phyloP scores from a whole-genome alignment of 2,113 vertebrate species.

The Sapayoa aenigma region DNA sequence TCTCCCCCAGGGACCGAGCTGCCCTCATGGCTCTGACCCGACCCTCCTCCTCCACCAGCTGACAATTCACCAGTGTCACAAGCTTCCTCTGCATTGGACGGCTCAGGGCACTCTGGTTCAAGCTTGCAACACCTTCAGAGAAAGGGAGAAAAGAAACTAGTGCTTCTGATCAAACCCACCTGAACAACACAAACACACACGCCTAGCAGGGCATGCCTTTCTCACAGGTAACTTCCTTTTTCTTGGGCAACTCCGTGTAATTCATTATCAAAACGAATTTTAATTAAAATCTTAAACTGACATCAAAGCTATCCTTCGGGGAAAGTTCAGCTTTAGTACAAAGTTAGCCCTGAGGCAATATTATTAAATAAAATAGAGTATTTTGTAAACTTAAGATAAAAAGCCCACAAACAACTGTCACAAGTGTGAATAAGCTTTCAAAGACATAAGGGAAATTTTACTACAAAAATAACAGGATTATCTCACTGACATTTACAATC shows the following conservation, averaged over 20 bases:
- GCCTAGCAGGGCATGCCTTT: too few relatives aligned
- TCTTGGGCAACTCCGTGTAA: background rate
- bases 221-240: too few relatives aligned
- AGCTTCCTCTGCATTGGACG: slow-evolving; percentile 97
- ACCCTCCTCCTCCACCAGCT: slow-evolving; percentile 95
- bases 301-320: background rate
- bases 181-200: background rate
- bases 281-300: background rate
- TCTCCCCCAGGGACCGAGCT: slow-evolving; percentile 83
- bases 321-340: background rate
- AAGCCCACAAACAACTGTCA: background rate
- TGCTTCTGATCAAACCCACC: background rate
- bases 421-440: background rate
- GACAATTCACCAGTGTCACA: slow-evolving; percentile 94
- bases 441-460: background rate
- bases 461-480: background rate
- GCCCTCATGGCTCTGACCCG: slow-evolving; percentile 89
- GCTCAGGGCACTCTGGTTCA: slow-evolving; percentile 89
- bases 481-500: background rate
- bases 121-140: slow-evolving; percentile 81
- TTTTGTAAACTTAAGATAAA: background rate
- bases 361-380: background rate
- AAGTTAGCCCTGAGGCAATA: background rate
- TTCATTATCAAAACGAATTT: background rate
- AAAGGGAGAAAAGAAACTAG: background rate